Percentiles rank a stretch among this genome's conserved stretches.
These are phyloP conservation scores for Nymphalis c-album DNA, from an alignment of 2,888 invertebrate species.

Conservation along the genomic window DNA sequence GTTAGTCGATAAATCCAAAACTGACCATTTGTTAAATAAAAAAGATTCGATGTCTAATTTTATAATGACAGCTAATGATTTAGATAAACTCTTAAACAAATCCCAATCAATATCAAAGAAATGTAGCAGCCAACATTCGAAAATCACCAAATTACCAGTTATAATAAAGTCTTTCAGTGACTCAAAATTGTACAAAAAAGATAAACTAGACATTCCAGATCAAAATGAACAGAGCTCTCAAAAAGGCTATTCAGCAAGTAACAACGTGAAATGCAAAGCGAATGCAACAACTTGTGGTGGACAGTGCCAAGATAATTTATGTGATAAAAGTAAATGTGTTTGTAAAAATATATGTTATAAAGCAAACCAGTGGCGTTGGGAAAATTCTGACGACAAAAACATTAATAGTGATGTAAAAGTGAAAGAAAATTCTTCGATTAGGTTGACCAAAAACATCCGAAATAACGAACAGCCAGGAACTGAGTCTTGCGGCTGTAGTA, in stretches of 20 bases:
- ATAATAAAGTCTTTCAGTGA: slow-evolving; percentile 51
- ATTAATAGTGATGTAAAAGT: no score
- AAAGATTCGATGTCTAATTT: slow-evolving; percentile 25
- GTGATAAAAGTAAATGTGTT: slow-evolving; percentile 49
- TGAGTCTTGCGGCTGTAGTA: not conserved
- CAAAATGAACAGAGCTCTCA: slow-evolving; percentile 41
- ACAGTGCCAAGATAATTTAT: slow-evolving; percentile 40
- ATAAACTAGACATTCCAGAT: slow-evolving; percentile 39
- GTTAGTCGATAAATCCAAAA: slow-evolving; percentile 38
- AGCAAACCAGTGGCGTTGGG: slow-evolving; percentile 33
- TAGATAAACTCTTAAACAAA: slow-evolving; percentile 42
- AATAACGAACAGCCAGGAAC: not conserved
- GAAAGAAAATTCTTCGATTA: no score
- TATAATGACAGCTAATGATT: slow-evolving; percentile 40
- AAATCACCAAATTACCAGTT: slow-evolving; percentile 30
- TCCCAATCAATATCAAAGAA: slow-evolving; percentile 37
- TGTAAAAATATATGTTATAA: slow-evolving; percentile 44
- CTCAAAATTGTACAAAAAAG: slow-evolving; percentile 47
- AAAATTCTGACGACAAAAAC: slow-evolving; percentile 10
- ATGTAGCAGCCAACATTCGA: slow-evolving; percentile 27
- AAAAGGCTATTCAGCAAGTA: slow-evolving; percentile 41
- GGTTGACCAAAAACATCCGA: no score
- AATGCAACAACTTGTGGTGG: slow-evolving; percentile 51
- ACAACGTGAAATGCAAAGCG: slow-evolving; percentile 45
- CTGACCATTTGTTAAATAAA: slow-evolving; percentile 8